Evolutionary conservation across 2,888 invertebrate genomes (phyloP).

Genomic region (Pyrochroa serraticornis): DNA sequence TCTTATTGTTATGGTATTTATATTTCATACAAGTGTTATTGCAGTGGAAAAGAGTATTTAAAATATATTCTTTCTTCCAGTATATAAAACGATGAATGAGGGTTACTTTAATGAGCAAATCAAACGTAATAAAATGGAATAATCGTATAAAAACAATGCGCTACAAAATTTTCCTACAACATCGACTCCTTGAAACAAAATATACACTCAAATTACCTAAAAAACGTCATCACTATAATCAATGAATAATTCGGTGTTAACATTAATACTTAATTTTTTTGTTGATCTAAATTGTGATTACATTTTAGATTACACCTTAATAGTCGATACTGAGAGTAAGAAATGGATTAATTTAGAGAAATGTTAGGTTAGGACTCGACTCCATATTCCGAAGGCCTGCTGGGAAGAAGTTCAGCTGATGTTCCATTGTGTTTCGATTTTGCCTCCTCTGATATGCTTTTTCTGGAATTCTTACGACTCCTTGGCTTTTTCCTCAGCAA

Average conservation of each 20-base stretch:
- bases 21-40: slow-evolving; percentile 37
- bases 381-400: slow-evolving; percentile 11
- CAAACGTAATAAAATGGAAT: not conserved
- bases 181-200: not conserved
- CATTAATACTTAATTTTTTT: slow-evolving; percentile 12
- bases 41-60: slow-evolving; percentile 53
- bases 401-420: slow-evolving; percentile 1
- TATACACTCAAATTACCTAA: not conserved
- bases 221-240: not conserved
- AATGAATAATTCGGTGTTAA: slow-evolving; percentile 22
- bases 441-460: slow-evolving; percentile 50
- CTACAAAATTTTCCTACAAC: no score
- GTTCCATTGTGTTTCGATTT: slow-evolving; percentile 29
- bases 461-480: slow-evolving; percentile 48
- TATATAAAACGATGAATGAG: not conserved
- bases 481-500: slow-evolving; percentile 41
- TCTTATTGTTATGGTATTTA: slow-evolving; percentile 12
- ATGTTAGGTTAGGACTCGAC: slow-evolving; percentile 4
- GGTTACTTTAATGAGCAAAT: not conserved
- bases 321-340: slow-evolving; percentile 6
- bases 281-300: slow-evolving; percentile 6
- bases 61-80: slow-evolving; percentile 45
- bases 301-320: slow-evolving; percentile 7
- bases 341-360: not conserved
- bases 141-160: not conserved